A percentile compares a stretch with the other conserved stretches of the same genome.
These are phyloP conservation scores for human (Homo sapiens) DNA, from an alignment of 2,113 vertebrate species.

Conservation along the genomic window DNA sequence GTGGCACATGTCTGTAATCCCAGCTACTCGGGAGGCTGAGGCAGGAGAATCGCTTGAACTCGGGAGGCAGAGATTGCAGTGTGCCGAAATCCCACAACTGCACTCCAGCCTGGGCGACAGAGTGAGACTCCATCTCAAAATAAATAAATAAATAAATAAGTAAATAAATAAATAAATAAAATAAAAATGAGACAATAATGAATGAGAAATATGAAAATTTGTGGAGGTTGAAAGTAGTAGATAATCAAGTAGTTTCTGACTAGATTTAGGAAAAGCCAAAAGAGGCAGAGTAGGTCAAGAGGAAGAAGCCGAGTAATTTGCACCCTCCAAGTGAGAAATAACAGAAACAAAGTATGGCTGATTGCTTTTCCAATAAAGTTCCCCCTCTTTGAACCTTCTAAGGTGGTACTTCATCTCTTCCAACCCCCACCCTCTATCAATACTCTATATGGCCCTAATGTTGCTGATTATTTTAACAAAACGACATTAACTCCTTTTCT, in stretches of 20 bases:
- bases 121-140: no score
- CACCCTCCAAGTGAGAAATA: background rate
- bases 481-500: background rate
- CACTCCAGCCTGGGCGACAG: no score
- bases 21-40: no score
- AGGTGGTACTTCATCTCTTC: background rate
- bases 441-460: background rate
- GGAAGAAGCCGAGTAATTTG: background rate
- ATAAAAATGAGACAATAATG: background rate
- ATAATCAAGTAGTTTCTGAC: background rate
- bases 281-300: fast-evolving
- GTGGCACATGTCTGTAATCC: no score
- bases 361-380: background rate
- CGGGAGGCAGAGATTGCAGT: no score
- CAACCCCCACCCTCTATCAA: background rate
- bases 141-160: no score
- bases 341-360: background rate
- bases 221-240: background rate
- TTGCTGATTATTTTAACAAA: slow-evolving; percentile 6
- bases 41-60: no score
- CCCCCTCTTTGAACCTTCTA: background rate
- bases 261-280: background rate
- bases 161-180: no score
- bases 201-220: background rate
- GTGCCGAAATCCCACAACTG: fast-evolving